These are phyloP conservation scores for Lagodon rhomboides DNA, from an alignment of 2,797 vertebrate species.

Conservation along the genomic window DNA sequence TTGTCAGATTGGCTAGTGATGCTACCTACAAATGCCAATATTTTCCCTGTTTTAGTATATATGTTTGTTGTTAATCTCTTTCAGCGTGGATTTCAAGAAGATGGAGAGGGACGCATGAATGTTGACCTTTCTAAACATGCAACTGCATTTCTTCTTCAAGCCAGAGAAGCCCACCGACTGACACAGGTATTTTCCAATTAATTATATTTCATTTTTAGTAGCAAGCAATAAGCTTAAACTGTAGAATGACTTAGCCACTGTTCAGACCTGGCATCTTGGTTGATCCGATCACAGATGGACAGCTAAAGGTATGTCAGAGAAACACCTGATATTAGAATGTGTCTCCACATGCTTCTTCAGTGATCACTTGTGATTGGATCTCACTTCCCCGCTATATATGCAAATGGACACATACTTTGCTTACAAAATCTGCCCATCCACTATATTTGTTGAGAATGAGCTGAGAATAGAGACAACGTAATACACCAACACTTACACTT, in stretches of 20 bases:
- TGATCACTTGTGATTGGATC: not conserved
- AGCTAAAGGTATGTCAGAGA: constrained; percentile 10
- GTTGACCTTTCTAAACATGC: constrained; percentile 24
- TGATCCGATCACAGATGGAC: constrained; percentile 11
- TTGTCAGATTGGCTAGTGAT: not conserved
- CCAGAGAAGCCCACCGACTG: constrained; percentile 23
- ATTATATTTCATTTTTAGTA: not conserved
- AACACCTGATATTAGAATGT: not conserved
- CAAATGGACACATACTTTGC: not conserved
- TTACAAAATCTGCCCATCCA: constrained; percentile 7
- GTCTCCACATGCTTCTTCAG: constrained; percentile 7
- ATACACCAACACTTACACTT: not conserved
- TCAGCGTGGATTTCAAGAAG: constrained; percentile 22
- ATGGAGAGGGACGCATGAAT: constrained; percentile 4
- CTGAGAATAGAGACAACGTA: not conserved
- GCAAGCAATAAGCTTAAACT: constrained; percentile 11
- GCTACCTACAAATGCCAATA: not conserved
- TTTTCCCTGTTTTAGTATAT: constrained; percentile 6
- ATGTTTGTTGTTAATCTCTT: constrained; percentile 12
- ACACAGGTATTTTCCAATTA: constrained; percentile 22
- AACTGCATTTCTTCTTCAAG: constrained; percentile 36
- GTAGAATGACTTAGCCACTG: constrained; percentile 12
- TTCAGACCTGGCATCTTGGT: constrained; percentile 18
- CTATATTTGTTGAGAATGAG: constrained; percentile 6
- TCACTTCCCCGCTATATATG: constrained; percentile 3